Base-by-base conservation (phyloP, 2,113 vertebrate species). In the Takifugu bimaculatus region DNA sequence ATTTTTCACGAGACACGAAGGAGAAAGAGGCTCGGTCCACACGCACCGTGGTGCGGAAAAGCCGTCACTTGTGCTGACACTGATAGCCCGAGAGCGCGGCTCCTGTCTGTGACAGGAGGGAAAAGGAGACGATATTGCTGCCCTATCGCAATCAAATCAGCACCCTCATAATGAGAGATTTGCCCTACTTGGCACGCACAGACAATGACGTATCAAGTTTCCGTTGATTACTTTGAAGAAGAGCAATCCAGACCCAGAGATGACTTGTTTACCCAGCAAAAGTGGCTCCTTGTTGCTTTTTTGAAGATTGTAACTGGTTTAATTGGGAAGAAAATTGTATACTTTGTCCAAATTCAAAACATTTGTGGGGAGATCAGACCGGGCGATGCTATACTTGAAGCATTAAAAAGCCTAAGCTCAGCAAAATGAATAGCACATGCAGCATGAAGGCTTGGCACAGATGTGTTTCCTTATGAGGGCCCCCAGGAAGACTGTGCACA, bases 1-100 rank as follows among this genome's bases (percentile, higher is more conserved):
- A 88, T 89, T 90, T 90, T 90, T 82, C 88, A 91, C 82, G 28
- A 85, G 84, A 90, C 85, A 90, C 85, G 85, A 85, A 87, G 73
- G 68, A 73, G 60, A 67, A 54, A 59, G 60, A 57, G 57, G 43
- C 50, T 60, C 26, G 54, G 69, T 79, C 60, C 75, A 65, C 71
- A 57, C 55, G 63, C 65, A 52, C 51, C 49, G 50, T 63, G 50
- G 63, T 74, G 57, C 68, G 77, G 68, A 68, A 64, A 60, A 75
- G 73, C 35, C 50, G 45, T 55, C 52, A 44, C 61, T 69, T 54
- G 66, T 26, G 35, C 68, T 75, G 78, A 88, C 74, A 83, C 77
- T 52, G 53, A 75, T 2, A 52, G 52, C 15, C 77, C 54, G 53
- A 74, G 1, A 52, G 54, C 13, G 60, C 52, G 54, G 60, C 60